A percentile compares a stretch with the other conserved stretches of the same genome.
Evolutionary conservation across 2,888 invertebrate genomes (phyloP).

Genomic region (Atherix ibis): DNA sequence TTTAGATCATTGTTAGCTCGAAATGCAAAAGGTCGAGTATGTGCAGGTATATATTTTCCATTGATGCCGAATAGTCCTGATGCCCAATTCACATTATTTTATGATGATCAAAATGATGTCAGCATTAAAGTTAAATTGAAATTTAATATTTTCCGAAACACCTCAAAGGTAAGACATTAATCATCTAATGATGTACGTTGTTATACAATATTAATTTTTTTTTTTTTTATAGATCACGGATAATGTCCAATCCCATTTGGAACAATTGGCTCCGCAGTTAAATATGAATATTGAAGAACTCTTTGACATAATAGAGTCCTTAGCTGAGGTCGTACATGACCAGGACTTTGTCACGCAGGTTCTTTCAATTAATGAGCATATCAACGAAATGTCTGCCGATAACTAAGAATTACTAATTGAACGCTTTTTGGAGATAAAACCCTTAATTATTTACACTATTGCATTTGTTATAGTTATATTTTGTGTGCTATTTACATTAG

Average conservation of each 20-base stretch:
- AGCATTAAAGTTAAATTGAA: constrained; percentile 59
- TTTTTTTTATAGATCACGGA: constrained; percentile 40
- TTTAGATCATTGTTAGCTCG: constrained; percentile 61
- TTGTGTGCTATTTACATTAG: background rate
- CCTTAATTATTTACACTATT: background rate
- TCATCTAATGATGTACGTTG: too few relatives aligned
- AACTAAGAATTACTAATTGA: constrained; percentile 30
- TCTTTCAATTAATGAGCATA: constrained; percentile 64
- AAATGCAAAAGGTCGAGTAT: constrained; percentile 66
- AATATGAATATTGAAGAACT: constrained; percentile 50
- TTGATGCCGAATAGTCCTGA: constrained; percentile 37
- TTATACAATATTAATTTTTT: constrained; percentile 1
- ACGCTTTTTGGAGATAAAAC: background rate
- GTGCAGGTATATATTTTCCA: constrained; percentile 75
- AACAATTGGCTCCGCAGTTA: constrained; percentile 56
- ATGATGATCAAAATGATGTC: constrained; percentile 43
- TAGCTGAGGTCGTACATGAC: constrained; percentile 53
- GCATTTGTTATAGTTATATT: background rate
- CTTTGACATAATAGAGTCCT: constrained; percentile 42
- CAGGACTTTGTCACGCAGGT: constrained; percentile 58
- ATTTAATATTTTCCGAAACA: constrained; percentile 49
- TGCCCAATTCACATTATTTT: constrained; percentile 60
- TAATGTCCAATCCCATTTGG: constrained; percentile 41
- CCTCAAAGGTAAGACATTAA: constrained; percentile 36
- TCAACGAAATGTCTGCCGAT: constrained; percentile 59